Evolutionary conservation across 2,113 vertebrate species (phyloP).

Genomic region (Nothocercus nigrocapillus): DNA sequence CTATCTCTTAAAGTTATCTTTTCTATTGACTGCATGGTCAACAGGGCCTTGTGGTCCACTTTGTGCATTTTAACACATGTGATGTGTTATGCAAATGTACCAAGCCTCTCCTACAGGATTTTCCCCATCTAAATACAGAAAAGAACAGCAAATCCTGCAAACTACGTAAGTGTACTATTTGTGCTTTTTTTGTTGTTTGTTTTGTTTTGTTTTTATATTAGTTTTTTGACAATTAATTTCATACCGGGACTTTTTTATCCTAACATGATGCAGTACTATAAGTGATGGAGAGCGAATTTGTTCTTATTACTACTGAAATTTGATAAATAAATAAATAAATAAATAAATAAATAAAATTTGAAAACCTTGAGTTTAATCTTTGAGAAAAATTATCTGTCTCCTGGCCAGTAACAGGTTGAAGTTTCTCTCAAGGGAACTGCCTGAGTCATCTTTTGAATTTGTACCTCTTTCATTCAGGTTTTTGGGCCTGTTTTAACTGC

Average conservation of each 20-base stretch:
- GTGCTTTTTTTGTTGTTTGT: background rate
- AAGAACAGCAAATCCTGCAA: background rate
- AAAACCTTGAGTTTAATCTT: background rate
- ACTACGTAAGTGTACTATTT: background rate
- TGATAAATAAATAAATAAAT: background rate
- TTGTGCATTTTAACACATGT: background rate
- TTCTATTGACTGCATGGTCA: background rate
- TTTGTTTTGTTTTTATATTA: background rate
- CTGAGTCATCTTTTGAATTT: background rate
- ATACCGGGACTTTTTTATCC: fast-evolving
- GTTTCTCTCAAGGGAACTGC: background rate
- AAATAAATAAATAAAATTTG: too few species aligned
- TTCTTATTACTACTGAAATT: background rate
- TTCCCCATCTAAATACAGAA: background rate
- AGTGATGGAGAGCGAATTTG: background rate
- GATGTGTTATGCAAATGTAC: fast-evolving
- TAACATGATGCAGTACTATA: background rate
- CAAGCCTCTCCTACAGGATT: background rate
- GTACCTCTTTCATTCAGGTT: background rate
- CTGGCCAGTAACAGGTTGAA: background rate
- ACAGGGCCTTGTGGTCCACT: background rate
- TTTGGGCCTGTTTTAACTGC: background rate
- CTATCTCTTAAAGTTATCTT: background rate
- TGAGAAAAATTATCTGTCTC: background rate
- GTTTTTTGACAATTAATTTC: fast-evolving